phyloP scores from a whole-genome alignment of 2,113 vertebrate genomes.

The Gallinago jamesoni region DNA sequence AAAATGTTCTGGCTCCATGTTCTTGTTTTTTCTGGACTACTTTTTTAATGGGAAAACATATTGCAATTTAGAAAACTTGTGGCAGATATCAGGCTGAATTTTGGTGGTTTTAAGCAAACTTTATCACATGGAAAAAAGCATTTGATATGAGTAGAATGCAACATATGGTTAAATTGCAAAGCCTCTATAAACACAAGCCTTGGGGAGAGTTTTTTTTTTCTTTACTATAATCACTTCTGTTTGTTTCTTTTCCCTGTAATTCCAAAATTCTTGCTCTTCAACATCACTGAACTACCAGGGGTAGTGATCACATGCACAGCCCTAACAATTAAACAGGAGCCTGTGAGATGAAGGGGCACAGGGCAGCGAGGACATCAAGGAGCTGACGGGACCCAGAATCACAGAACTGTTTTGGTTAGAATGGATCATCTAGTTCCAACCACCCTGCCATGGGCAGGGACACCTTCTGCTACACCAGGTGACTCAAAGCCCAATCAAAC shows the following conservation, averaged over 20 bases:
- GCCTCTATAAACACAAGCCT: background rate
- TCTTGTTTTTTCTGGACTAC: background rate
- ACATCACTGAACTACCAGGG: background rate
- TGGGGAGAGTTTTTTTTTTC: background rate
- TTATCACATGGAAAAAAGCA: background rate
- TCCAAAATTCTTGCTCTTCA: background rate
- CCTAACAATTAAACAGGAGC: background rate
- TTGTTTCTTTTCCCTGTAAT: background rate
- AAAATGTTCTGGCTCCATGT: background rate
- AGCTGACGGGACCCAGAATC: background rate
- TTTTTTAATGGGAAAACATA: background rate
- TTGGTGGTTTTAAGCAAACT: background rate
- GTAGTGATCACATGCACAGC: background rate
- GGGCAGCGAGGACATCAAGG: background rate
- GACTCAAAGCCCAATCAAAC: background rate
- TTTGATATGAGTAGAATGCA: background rate
- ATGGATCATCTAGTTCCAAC: background rate
- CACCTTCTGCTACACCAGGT: background rate
- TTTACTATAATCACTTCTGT: background rate
- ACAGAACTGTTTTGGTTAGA: background rate
- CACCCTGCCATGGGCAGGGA: background rate
- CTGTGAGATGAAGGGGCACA: background rate
- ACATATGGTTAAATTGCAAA: background rate
- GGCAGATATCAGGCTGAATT: background rate
- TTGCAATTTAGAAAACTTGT: background rate